phyloP scores from a whole-genome alignment of 2,797 vertebrate species.

The Hemibagrus guttatus region DNA sequence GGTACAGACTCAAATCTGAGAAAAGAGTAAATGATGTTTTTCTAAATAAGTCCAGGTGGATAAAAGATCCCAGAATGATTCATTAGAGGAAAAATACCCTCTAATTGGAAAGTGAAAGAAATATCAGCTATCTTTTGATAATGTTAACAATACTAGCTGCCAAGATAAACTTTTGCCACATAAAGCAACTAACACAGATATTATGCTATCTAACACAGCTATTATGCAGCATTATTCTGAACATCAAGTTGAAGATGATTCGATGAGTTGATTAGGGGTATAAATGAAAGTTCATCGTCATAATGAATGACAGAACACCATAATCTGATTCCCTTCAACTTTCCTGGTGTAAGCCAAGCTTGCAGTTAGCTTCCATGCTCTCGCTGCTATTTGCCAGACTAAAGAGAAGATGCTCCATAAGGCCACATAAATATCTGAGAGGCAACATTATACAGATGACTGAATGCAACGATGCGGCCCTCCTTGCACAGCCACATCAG shows the following conservation, averaged over 20 bases:
- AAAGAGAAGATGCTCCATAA: conserved; percentile 23
- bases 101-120: background rate
- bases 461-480: conserved; percentile 28
- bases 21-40: background rate
- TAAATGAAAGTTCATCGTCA: background rate
- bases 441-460: conserved; percentile 37
- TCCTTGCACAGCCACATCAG: conserved; percentile 35
- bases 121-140: background rate
- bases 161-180: background rate
- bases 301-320: background rate
- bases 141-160: background rate
- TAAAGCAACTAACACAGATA: background rate
- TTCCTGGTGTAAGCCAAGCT: background rate
- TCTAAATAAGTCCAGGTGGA: background rate
- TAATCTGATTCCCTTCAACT: conserved; percentile 2
- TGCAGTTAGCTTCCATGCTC: background rate
- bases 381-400: conserved; percentile 13
- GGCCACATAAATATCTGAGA: conserved; percentile 28
- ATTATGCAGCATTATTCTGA: background rate
- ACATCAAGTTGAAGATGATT: background rate
- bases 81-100: background rate
- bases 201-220: background rate
- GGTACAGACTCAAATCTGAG: background rate
- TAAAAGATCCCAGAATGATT: background rate
- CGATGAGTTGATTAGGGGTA: background rate